Percentiles rank a stretch among this genome's conserved stretches.
Conservation (phyloP, 2,113 vertebrate species). For the Mormyrus iriodes region DNA sequence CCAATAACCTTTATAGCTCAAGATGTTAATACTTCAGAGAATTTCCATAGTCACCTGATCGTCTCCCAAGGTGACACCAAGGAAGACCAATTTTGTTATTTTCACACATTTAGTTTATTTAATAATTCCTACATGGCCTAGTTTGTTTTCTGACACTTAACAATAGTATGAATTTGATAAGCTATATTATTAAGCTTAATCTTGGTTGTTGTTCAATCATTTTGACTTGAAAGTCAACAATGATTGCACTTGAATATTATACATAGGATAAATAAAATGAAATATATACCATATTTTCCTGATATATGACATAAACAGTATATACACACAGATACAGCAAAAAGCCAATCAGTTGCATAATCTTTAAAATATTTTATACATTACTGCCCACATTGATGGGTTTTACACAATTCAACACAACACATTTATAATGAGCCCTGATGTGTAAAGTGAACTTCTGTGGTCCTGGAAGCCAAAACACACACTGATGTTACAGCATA, state of each 20-base stretch:
- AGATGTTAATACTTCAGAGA: too few species aligned
- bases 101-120: background rate
- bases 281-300: background rate
- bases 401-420: background rate
- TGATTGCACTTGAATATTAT: background rate
- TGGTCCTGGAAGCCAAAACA: background rate
- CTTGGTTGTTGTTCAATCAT: background rate
- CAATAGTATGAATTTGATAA: background rate
- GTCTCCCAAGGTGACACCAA: slow-evolving; percentile 52
- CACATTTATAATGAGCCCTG: background rate
- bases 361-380: background rate
- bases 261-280: background rate
- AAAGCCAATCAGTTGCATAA: background rate
- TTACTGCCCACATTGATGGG: background rate
- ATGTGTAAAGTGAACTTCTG: background rate
- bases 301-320: background rate
- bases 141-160: background rate
- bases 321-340: background rate
- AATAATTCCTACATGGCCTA: background rate
- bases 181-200: background rate
- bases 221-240: background rate
- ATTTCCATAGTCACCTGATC: slow-evolving; percentile 35
- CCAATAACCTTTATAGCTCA: too few species aligned
- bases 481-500: background rate
- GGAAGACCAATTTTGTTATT: slow-evolving; percentile 29